Evolutionary conservation across 2,113 vertebrate species (phyloP).

Genomic region (Zosterops pallidus): DNA sequence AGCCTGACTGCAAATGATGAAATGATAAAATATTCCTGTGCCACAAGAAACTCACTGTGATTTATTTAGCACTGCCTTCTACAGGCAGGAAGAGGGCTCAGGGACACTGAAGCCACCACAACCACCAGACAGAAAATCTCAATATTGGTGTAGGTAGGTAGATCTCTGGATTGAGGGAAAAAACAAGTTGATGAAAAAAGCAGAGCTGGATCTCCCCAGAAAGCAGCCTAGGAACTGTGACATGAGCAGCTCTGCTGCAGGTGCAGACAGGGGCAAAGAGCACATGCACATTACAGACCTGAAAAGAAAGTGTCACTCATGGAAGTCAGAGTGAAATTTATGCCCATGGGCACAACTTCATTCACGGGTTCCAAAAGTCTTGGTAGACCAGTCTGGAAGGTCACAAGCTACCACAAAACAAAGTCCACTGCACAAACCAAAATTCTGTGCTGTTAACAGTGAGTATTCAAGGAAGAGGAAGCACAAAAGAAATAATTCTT

Average conservation of each 20-base stretch:
- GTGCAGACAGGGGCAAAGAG: background rate
- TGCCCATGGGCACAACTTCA: background rate
- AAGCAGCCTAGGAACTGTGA: background rate
- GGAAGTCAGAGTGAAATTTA: background rate
- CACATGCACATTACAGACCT: background rate
- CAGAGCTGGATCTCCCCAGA: background rate
- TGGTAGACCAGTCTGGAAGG: background rate
- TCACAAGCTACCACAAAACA: background rate
- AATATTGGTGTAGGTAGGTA: accelerated
- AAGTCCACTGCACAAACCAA: background rate
- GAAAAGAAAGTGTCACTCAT: background rate
- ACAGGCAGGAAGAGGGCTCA: background rate
- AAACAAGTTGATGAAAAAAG: background rate
- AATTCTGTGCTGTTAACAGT: background rate
- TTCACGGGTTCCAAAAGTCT: background rate
- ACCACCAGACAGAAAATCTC: background rate
- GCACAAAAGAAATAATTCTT: background rate
- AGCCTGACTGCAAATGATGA: background rate
- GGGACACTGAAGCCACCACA: background rate
- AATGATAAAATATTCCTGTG: background rate
- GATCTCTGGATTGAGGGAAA: accelerated
- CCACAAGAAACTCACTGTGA: background rate
- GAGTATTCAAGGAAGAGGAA: background rate
- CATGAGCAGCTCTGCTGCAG: background rate
- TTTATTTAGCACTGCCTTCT: background rate